Conservation (phyloP, 2,888 invertebrate genomes). For the Drosophila borborema region DNA sequence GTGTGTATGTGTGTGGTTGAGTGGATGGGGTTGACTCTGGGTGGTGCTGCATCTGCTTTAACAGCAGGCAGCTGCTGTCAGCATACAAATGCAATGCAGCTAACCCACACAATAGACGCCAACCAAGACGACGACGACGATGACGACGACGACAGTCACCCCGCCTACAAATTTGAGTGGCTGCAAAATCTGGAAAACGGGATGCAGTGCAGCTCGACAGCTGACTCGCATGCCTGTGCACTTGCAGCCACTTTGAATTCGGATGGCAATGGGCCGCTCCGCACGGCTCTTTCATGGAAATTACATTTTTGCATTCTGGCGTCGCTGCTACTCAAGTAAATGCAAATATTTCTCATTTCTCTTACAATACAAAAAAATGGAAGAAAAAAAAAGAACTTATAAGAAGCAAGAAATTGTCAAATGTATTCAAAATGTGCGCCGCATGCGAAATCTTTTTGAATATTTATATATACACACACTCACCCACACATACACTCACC, state of each 20-base stretch:
- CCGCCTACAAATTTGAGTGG: constrained; percentile 47
- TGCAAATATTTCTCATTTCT: constrained; percentile 82
- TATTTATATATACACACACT: constrained; percentile 63
- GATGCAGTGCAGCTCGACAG: constrained; percentile 21
- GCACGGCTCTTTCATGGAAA: constrained; percentile 79
- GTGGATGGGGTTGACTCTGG: background rate
- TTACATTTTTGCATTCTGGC: constrained; percentile 78
- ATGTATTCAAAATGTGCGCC: constrained; percentile 81
- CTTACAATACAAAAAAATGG: constrained; percentile 52
- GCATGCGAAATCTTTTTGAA: constrained; percentile 80
- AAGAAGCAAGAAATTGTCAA: constrained; percentile 71
- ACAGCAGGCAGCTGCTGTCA: constrained; percentile 78
- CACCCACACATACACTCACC: background rate
- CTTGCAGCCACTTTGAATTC: constrained; percentile 71
- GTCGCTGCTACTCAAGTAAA: constrained; percentile 80
- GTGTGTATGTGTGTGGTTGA: background rate
- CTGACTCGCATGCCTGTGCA: constrained; percentile 55
- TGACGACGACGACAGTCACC: constrained; percentile 25
- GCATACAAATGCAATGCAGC: constrained; percentile 73
- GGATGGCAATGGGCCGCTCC: constrained; percentile 46
- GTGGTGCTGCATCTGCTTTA: constrained; percentile 46
- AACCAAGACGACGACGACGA: constrained; percentile 31
- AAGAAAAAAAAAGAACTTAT: background rate
- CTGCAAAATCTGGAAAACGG: constrained; percentile 28
- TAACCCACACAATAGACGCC: constrained; percentile 63